Evolutionary conservation across 1,140 invertebrate species (phyloP).

Genomic region (Pentalonia nigronervosa): DNA sequence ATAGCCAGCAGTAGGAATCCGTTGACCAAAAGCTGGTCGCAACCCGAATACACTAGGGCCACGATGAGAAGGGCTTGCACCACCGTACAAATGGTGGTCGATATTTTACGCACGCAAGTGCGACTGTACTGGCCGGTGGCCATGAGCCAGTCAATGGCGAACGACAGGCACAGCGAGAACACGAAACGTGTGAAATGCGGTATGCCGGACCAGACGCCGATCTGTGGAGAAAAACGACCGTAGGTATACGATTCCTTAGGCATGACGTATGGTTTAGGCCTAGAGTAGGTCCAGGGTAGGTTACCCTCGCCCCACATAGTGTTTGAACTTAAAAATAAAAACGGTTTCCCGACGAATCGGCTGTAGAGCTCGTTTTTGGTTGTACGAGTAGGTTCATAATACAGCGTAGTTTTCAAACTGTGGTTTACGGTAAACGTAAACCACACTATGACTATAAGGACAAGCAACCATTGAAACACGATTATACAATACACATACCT

Average conservation of each 20-base stretch:
- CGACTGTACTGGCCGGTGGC: conserved; percentile 18
- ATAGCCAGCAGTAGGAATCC: conserved; percentile 71
- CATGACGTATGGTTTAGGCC: too few species aligned
- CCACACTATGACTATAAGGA: too few species aligned
- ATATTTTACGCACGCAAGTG: conserved; percentile 56
- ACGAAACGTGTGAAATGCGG: conserved; percentile 72
- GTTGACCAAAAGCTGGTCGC: conserved; percentile 69
- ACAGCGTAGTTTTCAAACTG: too few species aligned
- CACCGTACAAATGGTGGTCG: conserved; percentile 53
- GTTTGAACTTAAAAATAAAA: not conserved
- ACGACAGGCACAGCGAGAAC: conserved; percentile 68
- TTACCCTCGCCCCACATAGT: too few species aligned
- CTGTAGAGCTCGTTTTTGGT: not conserved
- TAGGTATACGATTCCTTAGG: not conserved
- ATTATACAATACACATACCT: too few species aligned
- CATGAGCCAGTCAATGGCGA: conserved; percentile 46
- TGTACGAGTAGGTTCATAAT: too few species aligned
- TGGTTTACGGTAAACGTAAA: too few species aligned
- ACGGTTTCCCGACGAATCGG: not conserved
- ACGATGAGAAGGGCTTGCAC: conserved; percentile 65
- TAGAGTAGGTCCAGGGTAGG: too few species aligned
- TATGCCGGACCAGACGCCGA: conserved; percentile 72
- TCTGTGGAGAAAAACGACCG: conserved; percentile 65
- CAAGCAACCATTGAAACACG: too few species aligned
- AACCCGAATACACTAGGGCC: conserved; percentile 71